Conservation (phyloP, 2,888 invertebrate genomes). For the Coecobrya sp. region DNA sequence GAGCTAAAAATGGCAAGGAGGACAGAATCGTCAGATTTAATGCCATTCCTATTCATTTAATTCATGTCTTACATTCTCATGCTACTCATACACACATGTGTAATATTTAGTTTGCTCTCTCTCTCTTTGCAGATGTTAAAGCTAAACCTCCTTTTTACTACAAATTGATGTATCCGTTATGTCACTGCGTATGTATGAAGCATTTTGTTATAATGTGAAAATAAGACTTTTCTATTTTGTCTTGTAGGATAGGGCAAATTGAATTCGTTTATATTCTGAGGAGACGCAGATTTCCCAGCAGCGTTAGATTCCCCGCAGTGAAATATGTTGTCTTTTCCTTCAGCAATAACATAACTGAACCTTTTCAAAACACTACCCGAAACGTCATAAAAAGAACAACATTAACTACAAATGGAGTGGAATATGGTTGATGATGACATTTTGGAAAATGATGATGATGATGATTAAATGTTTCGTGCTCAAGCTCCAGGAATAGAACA, state of each 20-base stretch:
- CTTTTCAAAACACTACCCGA: slow-evolving; percentile 11
- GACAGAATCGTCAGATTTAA: slow-evolving; percentile 26
- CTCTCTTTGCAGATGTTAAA: neutral
- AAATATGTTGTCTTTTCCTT: slow-evolving; percentile 47
- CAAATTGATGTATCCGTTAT: neutral
- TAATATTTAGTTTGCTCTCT: slow-evolving; percentile 41
- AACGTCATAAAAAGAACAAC: slow-evolving; percentile 54
- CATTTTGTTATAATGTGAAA: slow-evolving; percentile 42
- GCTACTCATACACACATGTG: slow-evolving; percentile 31
- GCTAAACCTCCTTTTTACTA: neutral
- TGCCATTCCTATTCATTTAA: slow-evolving; percentile 57
- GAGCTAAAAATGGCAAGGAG: neutral
- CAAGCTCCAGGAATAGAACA: neutral
- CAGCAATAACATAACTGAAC: slow-evolving; percentile 10
- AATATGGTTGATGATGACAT: slow-evolving; percentile 34
- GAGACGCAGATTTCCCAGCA: slow-evolving; percentile 27
- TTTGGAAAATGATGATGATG: slow-evolving; percentile 34
- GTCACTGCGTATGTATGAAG: neutral
- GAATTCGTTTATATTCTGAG: slow-evolving; percentile 53
- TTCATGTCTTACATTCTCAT: slow-evolving; percentile 46
- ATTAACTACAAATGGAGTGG: slow-evolving; percentile 61
- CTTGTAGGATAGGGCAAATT: slow-evolving; percentile 37
- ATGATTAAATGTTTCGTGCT: slow-evolving; percentile 22
- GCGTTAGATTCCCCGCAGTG: neutral
- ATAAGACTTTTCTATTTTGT: slow-evolving; percentile 6